Evolutionary conservation across 1,140 invertebrate genomes (phyloP).

Genomic region (Saccostrea echinata): DNA sequence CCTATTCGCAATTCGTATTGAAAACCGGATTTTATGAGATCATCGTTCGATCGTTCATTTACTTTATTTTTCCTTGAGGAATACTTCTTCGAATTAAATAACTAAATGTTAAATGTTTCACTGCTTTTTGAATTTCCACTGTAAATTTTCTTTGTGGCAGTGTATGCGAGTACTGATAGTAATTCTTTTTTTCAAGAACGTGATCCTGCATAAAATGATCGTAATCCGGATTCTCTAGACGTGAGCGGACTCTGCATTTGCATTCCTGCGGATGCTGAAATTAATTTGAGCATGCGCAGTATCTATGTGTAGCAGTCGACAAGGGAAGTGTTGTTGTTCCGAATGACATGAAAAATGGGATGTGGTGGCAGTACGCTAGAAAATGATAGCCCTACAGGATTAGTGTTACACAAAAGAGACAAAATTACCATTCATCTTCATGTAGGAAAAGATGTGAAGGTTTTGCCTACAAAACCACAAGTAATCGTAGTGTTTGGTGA

Average conservation of each 20-base stretch:
- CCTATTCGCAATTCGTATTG: too few relatives aligned
- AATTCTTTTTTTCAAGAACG: too few relatives aligned
- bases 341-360: constrained; percentile 27
- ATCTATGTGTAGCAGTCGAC: neutral
- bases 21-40: too few relatives aligned
- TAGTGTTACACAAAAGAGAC: constrained; percentile 16
- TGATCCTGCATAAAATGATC: too few relatives aligned
- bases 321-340: neutral
- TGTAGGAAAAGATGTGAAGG: constrained; percentile 3
- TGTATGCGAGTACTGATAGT: too few relatives aligned
- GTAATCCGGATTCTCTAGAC: neutral
- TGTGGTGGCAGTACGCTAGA: constrained; percentile 20
- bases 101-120: too few relatives aligned
- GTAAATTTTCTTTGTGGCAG: too few relatives aligned
- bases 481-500: constrained; percentile 21
- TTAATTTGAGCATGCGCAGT: constrained; percentile 11
- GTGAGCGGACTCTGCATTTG: neutral
- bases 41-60: too few relatives aligned
- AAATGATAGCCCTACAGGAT: constrained; percentile 21
- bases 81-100: too few relatives aligned
- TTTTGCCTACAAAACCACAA: neutral
- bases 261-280: constrained; percentile 8
- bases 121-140: too few relatives aligned
- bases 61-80: too few relatives aligned
- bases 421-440: constrained; percentile 23